Conservation (phyloP, 2,888 invertebrate genomes). For the Microchrysa polita region DNA sequence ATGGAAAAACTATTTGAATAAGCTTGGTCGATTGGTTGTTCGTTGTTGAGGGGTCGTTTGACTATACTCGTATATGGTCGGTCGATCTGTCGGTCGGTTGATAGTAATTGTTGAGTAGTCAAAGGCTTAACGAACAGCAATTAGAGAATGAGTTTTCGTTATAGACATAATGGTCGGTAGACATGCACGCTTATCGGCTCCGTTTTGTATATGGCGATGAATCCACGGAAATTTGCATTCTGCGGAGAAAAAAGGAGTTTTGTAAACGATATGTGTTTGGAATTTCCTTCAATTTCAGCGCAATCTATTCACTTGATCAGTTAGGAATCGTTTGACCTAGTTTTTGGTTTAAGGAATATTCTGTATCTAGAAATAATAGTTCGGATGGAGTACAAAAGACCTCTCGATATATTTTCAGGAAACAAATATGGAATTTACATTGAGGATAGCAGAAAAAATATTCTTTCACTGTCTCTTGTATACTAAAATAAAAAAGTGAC, state of each 20-base stretch:
- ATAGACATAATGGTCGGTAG: conserved; percentile 18
- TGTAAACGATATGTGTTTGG: neutral
- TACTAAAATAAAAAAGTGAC: too few species aligned
- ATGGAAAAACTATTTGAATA: conserved; percentile 31
- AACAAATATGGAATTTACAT: too few species aligned
- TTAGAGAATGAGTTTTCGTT: conserved; percentile 29
- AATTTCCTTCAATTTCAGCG: neutral
- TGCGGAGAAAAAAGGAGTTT: neutral
- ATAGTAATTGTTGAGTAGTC: conserved; percentile 29
- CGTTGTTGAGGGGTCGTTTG: conserved; percentile 4
- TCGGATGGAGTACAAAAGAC: too few species aligned
- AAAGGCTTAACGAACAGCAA: conserved; percentile 33
- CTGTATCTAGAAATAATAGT: too few species aligned
- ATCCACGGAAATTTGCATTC: neutral
- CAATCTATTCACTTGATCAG: conserved; percentile 7
- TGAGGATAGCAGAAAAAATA: too few species aligned
- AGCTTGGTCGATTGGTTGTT: conserved; percentile 28
- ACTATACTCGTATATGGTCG: too few species aligned
- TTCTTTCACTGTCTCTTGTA: too few species aligned
- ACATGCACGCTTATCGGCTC: conserved; percentile 12
- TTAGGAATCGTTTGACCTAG: neutral
- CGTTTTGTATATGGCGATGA: neutral
- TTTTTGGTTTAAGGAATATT: too few species aligned
- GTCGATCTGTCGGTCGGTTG: conserved; percentile 1
- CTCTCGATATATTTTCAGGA: too few species aligned